Base-by-base conservation (phyloP, 2,888 invertebrate species). In the Eupithecia insigniata region DNA sequence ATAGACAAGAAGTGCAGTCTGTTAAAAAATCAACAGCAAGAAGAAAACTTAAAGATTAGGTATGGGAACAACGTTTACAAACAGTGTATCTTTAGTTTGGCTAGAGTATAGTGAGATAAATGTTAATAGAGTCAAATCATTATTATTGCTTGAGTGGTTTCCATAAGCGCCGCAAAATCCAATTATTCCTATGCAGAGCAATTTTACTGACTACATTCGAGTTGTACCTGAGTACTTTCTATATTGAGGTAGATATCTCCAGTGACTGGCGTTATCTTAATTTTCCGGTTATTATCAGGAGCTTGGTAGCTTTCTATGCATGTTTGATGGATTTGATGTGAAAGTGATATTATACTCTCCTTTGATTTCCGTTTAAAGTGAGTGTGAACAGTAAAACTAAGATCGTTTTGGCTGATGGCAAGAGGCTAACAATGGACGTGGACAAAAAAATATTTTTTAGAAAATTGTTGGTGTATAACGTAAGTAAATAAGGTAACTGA, bases 281-380 rank as follows among this genome's bases (percentile, higher is more conserved):
- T 76, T 73, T 67, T 73, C 71, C 76, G 68, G 71, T 67, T 70
- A 71, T 67, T 71, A 73, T 62, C 46, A 67, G 55, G 65, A 76
- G 62, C 46, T 55, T 34, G 51, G 60, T 58, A 77, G 81, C 81
- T 84, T 84, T 84, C 84, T 84, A 81, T 76, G 67, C 76, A 71
- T 71, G 72, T 70, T 74, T 70, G 70, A 77, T 75, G 73, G 78
- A 75, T 77, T 58, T 67, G 60, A 32, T 58, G 73, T 51, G 73
- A 73, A 73, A 68, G 70, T 70, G 58, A 3, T 58, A 28, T 28
- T 28, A 39, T 34, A 16, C 60, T 0, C 32, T 61, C 60, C 60
- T 61, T 32, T 58, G 58, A 28, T 28, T 58, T 26, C 58, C 22
- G 2, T 12, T 55, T n/a, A 14, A 55, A 55, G 51, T 51, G 8